Evolutionary conservation across 2,888 invertebrate genomes (phyloP), one percentile per base, ranked within the genome.

Genomic region (Pinctada fucata): DNA sequence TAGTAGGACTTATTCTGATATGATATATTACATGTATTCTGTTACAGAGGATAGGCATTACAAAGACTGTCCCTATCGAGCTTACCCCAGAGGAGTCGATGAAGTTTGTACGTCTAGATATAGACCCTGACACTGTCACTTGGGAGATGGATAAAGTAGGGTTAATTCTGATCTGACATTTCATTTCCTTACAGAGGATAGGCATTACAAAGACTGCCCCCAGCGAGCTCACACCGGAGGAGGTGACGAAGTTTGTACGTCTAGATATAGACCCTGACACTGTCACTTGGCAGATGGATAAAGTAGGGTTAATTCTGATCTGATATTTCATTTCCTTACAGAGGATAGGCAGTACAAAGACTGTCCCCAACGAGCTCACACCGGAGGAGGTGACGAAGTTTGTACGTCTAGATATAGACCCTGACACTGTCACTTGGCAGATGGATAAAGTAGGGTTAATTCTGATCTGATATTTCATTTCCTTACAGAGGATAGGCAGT

Each of bases 221-320:
- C 0, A 94, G 95, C 83, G 93, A 94, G 0, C 93, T 99, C 80
- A 97, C 96, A 0, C 93, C 93, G 0, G 96, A 97, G 69, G 99
- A 99, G 93, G 95, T 94, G 75, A 93, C 93, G 0, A 94, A 93
- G 87, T 99, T 99, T 93, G 95, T 96, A 0, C 94, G 99, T 79
- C 94, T 99, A 65, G 95, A 99, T 91, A 97, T 99, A 86, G 98
- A 99, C 93, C 95, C 96, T 0, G 93, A 94, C 0, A 96, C 97
- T 51, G 96, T 99, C 82, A 96, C 97, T 89, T 99, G 98, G 98
- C 96, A 96, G 80, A 95, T 99, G 95, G 97, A 97, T 96, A 90
- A 88, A n/a, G n/a, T n/a, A n/a, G n/a, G n/a, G n/a, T n/a, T n/a
- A n/a, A n/a, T n/a, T n/a, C n/a, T n/a, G n/a, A n/a, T n/a, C n/a